Evolutionary conservation across 1,140 invertebrate genomes (phyloP), one percentile per base, ranked within the genome.

Genomic region (Neodiprion virginianus): DNA sequence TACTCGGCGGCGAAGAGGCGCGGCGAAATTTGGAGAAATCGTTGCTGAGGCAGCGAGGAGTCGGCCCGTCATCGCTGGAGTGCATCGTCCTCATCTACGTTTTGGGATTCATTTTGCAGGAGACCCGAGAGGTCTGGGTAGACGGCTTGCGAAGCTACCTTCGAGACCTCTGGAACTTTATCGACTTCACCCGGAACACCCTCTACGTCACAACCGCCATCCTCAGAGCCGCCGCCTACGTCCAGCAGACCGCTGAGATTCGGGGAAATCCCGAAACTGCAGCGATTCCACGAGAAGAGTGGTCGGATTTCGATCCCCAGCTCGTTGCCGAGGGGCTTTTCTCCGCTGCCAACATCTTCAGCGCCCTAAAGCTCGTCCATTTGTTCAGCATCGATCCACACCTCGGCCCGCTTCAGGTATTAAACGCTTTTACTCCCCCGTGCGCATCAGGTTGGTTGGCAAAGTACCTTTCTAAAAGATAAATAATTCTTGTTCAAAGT

Each of bases 141-240:
- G 93, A 96, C 81, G 97, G 97, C 23, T 90, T 98, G 48, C 91
- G 92, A 21, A 92, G 92, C 0, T 99, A 98, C 84, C 90, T 97
- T 11, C 89, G 93, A 4, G 96, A 99, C 84, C 93, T 98, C 92
- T 99, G 97, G 97, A 99, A 99, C 85, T 96, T 97, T 83, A 95
- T 98, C 75, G 97, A 99, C 88, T 97, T 98, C 81, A 93, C 95
- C 1, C 92, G 96, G 67, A 98, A 98, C 85, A 92, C 92, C 1
- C 89, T 98, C 0, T 98, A 98, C 84, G 90, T 96, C 21, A 90
- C 92, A 4, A 96, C 96, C 9, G 92, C 93, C 9, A 85, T 95
- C 47, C 88, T 98, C 12, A 89, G 97, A 79, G 81, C 92, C 21
- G 93, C 94, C 4, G 95, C 96, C 1, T 96, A 94, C 80, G 84